phyloP scores from a whole-genome alignment of 2,113 vertebrate species.

The Bos indicus region DNA sequence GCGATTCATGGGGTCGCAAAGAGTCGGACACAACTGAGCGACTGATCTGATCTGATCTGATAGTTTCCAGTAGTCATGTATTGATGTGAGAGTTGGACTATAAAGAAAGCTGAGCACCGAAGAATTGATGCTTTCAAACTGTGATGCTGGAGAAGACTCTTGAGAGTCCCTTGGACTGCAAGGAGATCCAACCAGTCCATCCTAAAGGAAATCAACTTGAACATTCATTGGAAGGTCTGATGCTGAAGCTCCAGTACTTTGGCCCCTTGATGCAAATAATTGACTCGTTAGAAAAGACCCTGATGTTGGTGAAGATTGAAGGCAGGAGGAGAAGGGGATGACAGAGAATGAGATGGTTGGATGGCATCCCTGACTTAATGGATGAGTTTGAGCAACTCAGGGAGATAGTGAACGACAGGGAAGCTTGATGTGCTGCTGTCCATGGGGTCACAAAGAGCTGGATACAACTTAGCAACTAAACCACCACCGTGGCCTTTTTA shows the following conservation, averaged over 20 bases:
- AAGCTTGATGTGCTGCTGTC: not conserved
- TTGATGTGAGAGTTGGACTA: not conserved
- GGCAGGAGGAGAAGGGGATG: not conserved
- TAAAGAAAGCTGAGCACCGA: not conserved
- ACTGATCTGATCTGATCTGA: not conserved
- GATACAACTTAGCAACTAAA: not conserved
- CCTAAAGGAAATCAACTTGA: not conserved
- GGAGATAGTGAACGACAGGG: not conserved
- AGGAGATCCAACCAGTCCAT: not conserved
- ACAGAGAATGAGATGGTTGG: not conserved
- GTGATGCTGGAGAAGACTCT: not conserved
- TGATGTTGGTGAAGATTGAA: not conserved
- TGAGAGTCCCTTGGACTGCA: not conserved
- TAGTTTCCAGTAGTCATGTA: not conserved
- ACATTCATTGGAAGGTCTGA: not conserved
- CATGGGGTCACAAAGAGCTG: not conserved
- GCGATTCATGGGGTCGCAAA: too few species aligned
- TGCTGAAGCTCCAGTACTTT: not conserved
- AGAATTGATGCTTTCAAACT: not conserved
- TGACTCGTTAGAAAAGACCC: not conserved
- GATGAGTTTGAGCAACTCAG: not conserved
- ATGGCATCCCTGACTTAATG: not conserved
- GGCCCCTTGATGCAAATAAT: not conserved
- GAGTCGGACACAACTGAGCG: too few species aligned
- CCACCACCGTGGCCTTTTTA: not conserved